A percentile compares a stretch with the other conserved stretches of the same genome.
Conservation (phyloP, 37 sponge, comb jelly and placozoan genomes). For the Hexactinellida sp. region DNA sequence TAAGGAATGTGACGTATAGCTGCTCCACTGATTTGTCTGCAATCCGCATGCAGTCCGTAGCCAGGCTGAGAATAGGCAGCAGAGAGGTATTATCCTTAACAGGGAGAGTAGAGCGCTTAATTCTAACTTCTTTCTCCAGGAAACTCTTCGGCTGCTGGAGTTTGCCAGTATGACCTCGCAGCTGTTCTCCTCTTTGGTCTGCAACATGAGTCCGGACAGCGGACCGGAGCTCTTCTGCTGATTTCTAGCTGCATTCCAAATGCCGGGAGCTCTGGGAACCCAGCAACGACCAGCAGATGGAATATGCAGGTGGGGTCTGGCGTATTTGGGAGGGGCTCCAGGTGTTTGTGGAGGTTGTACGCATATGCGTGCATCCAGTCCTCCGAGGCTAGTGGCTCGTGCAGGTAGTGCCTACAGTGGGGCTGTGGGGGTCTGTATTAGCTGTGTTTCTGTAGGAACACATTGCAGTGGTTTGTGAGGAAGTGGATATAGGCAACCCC, state of each 20-base stretch:
- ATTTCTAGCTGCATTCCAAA: constrained; percentile 18
- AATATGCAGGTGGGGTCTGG: constrained; percentile 25
- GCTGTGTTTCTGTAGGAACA: constrained; percentile 14
- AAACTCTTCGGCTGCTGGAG: neutral
- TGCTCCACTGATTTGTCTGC: neutral
- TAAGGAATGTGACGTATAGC: neutral
- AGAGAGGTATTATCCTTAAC: neutral
- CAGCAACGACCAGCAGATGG: constrained; percentile 42
- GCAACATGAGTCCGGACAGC: neutral
- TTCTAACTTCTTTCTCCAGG: neutral
- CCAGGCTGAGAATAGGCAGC: neutral
- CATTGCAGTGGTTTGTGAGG: neutral
- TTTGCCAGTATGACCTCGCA: neutral
- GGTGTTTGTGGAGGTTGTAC: neutral
- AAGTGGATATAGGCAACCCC: neutral
- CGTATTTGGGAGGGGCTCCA: neutral
- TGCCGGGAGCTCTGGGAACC: constrained; percentile 44
- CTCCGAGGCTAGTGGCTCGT: neutral
- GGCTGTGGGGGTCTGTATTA: too few relatives aligned
- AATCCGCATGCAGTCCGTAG: neutral
- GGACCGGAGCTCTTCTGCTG: neutral
- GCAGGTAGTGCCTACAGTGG: constrained; percentile 1
- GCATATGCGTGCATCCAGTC: neutral
- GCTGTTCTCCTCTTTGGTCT: constrained; percentile 1
- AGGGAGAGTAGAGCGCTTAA: neutral